These are phyloP conservation scores for Lithobates sylvaticus DNA, from an alignment of 2,797 vertebrate species.

Conservation along the genomic window DNA sequence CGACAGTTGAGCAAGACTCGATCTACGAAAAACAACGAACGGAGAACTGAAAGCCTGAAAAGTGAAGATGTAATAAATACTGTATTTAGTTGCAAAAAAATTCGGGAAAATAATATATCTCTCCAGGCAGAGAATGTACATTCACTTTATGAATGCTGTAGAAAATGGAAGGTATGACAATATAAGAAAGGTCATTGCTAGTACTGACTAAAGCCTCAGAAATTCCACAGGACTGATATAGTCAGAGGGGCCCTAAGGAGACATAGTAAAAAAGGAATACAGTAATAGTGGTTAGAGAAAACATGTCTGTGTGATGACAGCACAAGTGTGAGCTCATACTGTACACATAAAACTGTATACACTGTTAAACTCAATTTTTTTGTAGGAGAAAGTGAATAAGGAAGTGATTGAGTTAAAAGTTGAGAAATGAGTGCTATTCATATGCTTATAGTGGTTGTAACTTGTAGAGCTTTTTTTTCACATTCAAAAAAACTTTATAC, in stretches of 20 bases:
- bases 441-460: too few species aligned
- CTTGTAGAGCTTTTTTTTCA: too few species aligned
- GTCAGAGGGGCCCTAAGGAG: neutral
- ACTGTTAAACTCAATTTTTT: neutral
- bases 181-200: slow-evolving; percentile 16
- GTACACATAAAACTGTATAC: neutral
- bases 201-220: slow-evolving; percentile 2
- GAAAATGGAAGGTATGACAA: slow-evolving; percentile 25
- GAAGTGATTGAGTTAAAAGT: neutral
- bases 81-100: slow-evolving; percentile 6
- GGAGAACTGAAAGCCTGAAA: too few species aligned
- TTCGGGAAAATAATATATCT: neutral
- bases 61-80: neutral
- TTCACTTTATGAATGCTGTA: slow-evolving; percentile 4
- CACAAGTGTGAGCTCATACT: slow-evolving; percentile 32
- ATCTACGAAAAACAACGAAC: too few species aligned
- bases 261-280: slow-evolving; percentile 1
- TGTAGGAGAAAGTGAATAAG: neutral
- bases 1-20: too few species aligned
- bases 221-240: neutral
- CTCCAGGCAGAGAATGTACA: slow-evolving; percentile 30
- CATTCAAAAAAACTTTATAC: too few species aligned
- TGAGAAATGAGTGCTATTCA: neutral
- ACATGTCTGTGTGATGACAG: slow-evolving; percentile 12
- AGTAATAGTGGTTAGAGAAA: slow-evolving; percentile 22